Evolutionary conservation across 2,113 vertebrate species (phyloP).

Genomic region (Turnix velox): DNA sequence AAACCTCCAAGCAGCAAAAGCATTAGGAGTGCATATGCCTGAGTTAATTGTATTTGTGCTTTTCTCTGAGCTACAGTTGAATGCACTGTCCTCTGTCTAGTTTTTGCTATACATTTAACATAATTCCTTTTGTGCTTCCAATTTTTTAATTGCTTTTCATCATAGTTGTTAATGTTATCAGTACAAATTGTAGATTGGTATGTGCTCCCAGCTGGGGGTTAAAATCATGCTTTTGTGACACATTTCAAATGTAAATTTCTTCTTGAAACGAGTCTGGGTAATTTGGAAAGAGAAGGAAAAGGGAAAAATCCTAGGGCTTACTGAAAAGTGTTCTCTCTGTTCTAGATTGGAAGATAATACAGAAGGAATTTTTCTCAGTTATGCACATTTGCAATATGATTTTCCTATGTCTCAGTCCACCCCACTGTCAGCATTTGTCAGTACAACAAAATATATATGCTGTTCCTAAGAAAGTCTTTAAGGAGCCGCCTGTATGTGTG

Average conservation of each 20-base stretch:
- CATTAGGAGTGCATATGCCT: accelerated
- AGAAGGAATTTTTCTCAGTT: not conserved
- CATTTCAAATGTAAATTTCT: not conserved
- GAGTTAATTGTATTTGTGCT: not conserved
- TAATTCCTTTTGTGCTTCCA: not conserved
- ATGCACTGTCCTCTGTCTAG: not conserved
- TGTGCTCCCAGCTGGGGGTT: not conserved
- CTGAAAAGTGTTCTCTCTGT: not conserved
- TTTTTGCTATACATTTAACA: not conserved
- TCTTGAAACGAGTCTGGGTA: not conserved
- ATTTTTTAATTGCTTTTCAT: not conserved
- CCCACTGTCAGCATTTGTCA: not conserved
- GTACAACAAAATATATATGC: not conserved
- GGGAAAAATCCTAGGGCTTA: not conserved
- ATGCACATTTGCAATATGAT: not conserved
- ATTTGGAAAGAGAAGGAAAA: not conserved
- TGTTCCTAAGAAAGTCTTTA: not conserved
- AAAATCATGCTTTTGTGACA: not conserved
- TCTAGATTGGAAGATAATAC: not conserved
- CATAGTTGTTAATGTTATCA: not conserved
- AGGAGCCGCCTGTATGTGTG: not conserved
- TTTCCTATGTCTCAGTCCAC: not conserved
- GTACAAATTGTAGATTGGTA: not conserved
- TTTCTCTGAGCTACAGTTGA: not conserved
- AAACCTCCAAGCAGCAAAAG: not conserved